phyloP scores from a whole-genome alignment of 2,113 vertebrate genomes.

The Myodes glareolus region DNA sequence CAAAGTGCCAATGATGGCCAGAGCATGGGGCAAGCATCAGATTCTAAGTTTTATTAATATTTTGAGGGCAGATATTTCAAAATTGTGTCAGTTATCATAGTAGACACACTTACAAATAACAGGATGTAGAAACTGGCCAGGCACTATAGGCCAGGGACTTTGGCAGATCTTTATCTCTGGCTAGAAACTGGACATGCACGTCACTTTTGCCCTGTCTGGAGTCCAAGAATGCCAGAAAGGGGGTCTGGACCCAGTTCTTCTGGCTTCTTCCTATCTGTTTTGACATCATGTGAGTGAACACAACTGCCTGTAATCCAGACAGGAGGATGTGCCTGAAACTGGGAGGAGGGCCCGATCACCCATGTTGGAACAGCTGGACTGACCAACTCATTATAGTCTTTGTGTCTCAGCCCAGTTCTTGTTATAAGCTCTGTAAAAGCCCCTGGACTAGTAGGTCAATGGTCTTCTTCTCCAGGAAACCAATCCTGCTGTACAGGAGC shows the following conservation, averaged over 20 bases:
- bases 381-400: background rate
- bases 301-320: background rate
- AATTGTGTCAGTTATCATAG: background rate
- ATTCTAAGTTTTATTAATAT: background rate
- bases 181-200: background rate
- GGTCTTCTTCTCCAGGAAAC: background rate
- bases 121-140: background rate
- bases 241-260: background rate
- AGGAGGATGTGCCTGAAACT: background rate
- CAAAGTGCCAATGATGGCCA: background rate
- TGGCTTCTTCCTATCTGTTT: background rate
- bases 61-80: background rate
- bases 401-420: background rate
- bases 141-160: background rate
- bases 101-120: background rate
- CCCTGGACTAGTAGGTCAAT: background rate
- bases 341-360: background rate
- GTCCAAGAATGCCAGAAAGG: background rate
- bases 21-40: background rate
- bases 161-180: background rate
- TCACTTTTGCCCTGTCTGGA: background rate
- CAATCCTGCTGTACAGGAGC: no score
- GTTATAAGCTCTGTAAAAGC: background rate
- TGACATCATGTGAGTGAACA: background rate
- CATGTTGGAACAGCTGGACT: no score